Evolutionary conservation across 2,113 vertebrate species (phyloP).

Genomic region (Trogon melanurus): DNA sequence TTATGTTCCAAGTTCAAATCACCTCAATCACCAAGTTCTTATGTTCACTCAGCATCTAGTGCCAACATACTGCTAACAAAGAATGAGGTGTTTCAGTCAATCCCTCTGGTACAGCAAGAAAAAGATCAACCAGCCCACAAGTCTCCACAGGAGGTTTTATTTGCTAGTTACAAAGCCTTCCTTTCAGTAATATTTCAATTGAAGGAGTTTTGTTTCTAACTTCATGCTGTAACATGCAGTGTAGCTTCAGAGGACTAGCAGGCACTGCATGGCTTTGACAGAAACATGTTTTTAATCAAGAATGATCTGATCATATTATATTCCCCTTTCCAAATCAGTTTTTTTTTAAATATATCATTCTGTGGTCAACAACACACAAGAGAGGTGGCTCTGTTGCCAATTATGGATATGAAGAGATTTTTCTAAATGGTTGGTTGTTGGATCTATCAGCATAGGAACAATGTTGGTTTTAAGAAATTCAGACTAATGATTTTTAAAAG

Average conservation of each 20-base stretch:
- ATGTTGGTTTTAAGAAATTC: neutral
- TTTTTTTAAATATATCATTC: neutral
- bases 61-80: conserved; percentile 9
- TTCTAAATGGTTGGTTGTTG: neutral
- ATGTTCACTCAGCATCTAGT: neutral
- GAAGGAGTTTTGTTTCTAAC: neutral
- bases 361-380: neutral
- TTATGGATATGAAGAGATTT: neutral
- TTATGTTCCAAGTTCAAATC: too few relatives aligned
- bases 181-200: neutral
- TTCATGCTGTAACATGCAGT: neutral
- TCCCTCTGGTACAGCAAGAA: neutral
- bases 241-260: neutral
- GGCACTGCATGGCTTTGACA: neutral
- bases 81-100: conserved; percentile 30
- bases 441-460: neutral
- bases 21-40: conserved; percentile 15
- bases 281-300: neutral
- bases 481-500: neutral
- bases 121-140: neutral
- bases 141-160: conserved; percentile 7
- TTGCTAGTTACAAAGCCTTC: conserved; percentile 1
- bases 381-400: neutral
- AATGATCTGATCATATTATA: neutral
- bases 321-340: neutral